Base-by-base conservation (phyloP, 2,888 invertebrate genomes). In the Atherix ibis region DNA sequence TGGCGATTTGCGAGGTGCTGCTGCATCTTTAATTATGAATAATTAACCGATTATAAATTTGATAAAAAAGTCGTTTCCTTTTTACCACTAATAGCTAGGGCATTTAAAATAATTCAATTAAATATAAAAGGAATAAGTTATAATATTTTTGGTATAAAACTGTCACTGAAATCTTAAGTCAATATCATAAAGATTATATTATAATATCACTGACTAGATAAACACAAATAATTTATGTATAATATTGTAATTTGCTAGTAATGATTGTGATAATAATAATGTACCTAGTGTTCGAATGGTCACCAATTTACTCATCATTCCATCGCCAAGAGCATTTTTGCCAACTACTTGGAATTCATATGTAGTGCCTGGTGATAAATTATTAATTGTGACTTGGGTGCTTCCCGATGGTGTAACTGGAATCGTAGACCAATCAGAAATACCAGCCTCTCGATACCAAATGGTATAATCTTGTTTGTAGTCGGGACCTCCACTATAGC, bases 291-390 rank as follows among this genome's bases (percentile, higher is more conserved):
- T 94, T 55, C 79, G 71, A 46, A 88, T 82, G 38, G 81, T 83
- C 54, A 92, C 82, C 40, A 84, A 76, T 64, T 89, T 84, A 66
- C 92, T 92, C 73, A 85, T 84, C 80, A 91, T 84, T 42, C 94
- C 94, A 54, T 92, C 88, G 42, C 95, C 94, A 36, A 91, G 73
- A 10, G 84, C 78, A 61, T 95, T 95, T 56, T 89, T 84, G 38
- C 94, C 89, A 49, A 92, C 78, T 38, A 95, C 88, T 68, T 91
- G 88, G 63, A 95, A 94, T 64, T 95, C 92, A 64, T 95, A 94
- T 37, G 80, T 77, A 26, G 88, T 89, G 44, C 84, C 84, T 8
- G 92, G 88, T 46, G 79, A 76, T 41, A 95, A 70, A 42, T 83
- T 78, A 61, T 87, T 88, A 59, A 95, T 84, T 47, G 91, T 89